Percentiles rank a stretch among this genome's conserved stretches.
Conservation (phyloP, 2,113 vertebrate genomes). For the Caloenas nicobarica region DNA sequence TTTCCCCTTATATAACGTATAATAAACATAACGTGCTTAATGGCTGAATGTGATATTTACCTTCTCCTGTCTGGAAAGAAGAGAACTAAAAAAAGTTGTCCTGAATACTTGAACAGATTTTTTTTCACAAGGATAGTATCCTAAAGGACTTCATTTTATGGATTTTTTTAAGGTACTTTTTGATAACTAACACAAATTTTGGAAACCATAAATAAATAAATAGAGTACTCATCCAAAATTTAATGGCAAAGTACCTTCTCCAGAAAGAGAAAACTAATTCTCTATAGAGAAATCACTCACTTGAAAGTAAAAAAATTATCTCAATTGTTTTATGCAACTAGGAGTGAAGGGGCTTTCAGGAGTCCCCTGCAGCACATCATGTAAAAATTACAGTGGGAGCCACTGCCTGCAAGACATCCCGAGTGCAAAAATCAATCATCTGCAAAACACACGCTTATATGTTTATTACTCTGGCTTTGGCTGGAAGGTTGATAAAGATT, state of each 20-base stretch:
- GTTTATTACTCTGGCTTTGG: slow-evolving; percentile 58
- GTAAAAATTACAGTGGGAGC: neutral
- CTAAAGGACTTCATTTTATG: neutral
- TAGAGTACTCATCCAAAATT: neutral
- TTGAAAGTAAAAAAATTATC: neutral
- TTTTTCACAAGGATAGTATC: neutral
- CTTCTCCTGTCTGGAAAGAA: neutral
- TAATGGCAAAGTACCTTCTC: neutral
- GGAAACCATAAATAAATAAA: neutral
- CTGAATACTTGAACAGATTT: neutral
- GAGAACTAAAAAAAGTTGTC: neutral
- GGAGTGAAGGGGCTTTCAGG: neutral
- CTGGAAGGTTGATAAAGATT: slow-evolving; percentile 55
- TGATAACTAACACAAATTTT: neutral
- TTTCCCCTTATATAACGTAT: neutral
- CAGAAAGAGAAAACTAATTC: neutral
- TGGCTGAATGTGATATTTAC: neutral
- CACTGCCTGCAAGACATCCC: neutral
- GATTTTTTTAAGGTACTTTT: neutral
- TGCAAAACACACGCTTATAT: slow-evolving; percentile 53
- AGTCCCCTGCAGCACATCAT: neutral
- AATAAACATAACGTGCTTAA: neutral
- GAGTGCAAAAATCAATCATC: slow-evolving; percentile 40
- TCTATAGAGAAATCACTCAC: neutral
- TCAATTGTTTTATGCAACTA: neutral